Base-by-base conservation (phyloP, 2,888 invertebrate genomes). In the Metacarcinus magister region DNA sequence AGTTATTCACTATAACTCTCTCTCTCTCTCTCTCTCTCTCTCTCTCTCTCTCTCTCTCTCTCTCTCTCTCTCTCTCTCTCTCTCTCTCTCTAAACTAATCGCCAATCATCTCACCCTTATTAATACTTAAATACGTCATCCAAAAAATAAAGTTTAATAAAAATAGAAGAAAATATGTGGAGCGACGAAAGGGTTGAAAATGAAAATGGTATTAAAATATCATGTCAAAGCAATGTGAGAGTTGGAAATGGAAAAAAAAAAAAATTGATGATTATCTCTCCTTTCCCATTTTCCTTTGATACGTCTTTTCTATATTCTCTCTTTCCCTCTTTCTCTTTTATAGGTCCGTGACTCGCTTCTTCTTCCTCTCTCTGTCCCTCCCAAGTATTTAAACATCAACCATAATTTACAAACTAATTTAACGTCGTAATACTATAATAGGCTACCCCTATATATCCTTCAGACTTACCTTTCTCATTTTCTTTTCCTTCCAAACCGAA, bases 1-100 rank as follows among this genome's bases (percentile, higher is more conserved):
- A 75, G 23, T 75, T 2, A 75, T 75, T 23, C 23, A 8, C 75
- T 28, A 28, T 75, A n/a, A 75, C 75, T 75, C 75, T 75, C 75
- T 75, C 75, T 75, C 75, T 75, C 75, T 75, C 75, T 75, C 75
- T 75, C 67, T 67, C 67, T 67, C 67, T 67, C 67, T 67, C 67
- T 67, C 67, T 67, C 67, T 67, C 67, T 67, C 67, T 67, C 67
- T 67, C 67, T 67, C 67, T 67, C 67, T 67, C 67, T 67, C 67
- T 67, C 67, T 67, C 67, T 67, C 67, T 67, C 67, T 67, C 67
- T 67, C 67, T 67, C 67, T 67, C 67, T 67, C 67, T 67, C 67
- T 67, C 67, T 67, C 67, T 67, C 67, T 67, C 67, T 67, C 67
- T 67, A 75, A 75, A 75, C 7, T 28, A 28, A 75, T 75, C 7